Conservation (phyloP, 2,113 vertebrate genomes). For the Engystomops pustulosus region DNA sequence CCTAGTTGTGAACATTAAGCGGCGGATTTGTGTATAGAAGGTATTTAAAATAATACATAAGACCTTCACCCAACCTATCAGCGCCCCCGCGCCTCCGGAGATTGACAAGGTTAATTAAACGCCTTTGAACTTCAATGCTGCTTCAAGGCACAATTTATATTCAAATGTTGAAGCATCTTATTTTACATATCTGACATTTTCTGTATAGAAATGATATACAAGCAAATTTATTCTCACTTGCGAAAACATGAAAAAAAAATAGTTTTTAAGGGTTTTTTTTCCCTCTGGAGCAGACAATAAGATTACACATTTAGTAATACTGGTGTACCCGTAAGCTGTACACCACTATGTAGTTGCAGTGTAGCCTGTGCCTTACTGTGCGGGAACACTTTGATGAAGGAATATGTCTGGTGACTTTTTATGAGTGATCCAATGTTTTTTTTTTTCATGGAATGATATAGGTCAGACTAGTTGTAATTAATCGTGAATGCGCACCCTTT, state of each 20-base stretch:
- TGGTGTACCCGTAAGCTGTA: background rate
- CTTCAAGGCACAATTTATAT: slow-evolving; percentile 31
- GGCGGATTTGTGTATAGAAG: background rate
- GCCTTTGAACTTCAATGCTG: slow-evolving; percentile 29
- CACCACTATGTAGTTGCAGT: background rate
- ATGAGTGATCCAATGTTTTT: no score
- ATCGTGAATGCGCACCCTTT: background rate
- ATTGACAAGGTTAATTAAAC: slow-evolving; percentile 56
- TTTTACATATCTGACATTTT: slow-evolving; percentile 27
- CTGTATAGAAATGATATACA: slow-evolving; percentile 8
- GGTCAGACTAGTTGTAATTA: no score
- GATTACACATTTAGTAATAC: background rate
- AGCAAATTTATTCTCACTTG: slow-evolving; percentile 10
- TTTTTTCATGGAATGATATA: no score
- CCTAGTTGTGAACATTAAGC: background rate
- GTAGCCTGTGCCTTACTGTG: background rate
- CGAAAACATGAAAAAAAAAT: background rate
- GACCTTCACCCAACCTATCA: slow-evolving; percentile 23
- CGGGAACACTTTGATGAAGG: no score
- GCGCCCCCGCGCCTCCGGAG: background rate
- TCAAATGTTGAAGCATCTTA: slow-evolving; percentile 28
- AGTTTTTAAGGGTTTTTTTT: background rate
- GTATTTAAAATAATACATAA: slow-evolving; percentile 25
- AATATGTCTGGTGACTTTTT: no score
- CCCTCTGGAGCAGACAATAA: background rate